Evolutionary conservation across 1,140 invertebrate genomes (phyloP).

Genomic region (Dufourea novaeangliae): DNA sequence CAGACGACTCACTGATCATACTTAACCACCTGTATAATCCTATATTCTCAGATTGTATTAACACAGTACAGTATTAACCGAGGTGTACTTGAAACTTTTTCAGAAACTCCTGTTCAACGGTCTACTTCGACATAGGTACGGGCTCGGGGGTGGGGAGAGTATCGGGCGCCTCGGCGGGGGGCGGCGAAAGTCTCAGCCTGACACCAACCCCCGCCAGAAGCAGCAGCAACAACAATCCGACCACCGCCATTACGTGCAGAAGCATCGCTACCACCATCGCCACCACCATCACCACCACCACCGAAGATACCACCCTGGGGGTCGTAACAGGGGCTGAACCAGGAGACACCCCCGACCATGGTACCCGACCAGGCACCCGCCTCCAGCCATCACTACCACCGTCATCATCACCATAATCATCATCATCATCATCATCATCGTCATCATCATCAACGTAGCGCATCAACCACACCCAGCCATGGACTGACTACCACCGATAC

Average conservation of each 20-base stretch:
- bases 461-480: constrained; percentile 54
- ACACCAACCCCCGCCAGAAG: constrained; percentile 61
- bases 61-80: too few relatives aligned
- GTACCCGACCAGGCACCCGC: constrained; percentile 68
- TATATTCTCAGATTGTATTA: too few relatives aligned
- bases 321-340: constrained; percentile 63
- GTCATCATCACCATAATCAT: constrained; percentile 70
- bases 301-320: constrained; percentile 52
- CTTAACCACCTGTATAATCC: too few relatives aligned
- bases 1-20: too few relatives aligned
- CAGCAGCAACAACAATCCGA: constrained; percentile 28
- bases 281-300: constrained; percentile 45
- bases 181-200: constrained; percentile 64
- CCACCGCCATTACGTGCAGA: constrained; percentile 42
- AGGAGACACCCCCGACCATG: constrained; percentile 69
- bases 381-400: constrained; percentile 70
- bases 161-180: constrained; percentile 64
- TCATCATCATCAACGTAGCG: constrained; percentile 70
- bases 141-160: constrained; percentile 68
- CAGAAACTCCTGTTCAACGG: constrained; percentile 75
- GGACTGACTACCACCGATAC: constrained; percentile 56
- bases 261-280: constrained; percentile 37
- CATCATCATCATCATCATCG: constrained; percentile 71
- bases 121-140: constrained; percentile 74
- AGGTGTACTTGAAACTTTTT: too few relatives aligned